Base-by-base conservation (phyloP, 2,797 vertebrate species). In the Manis crassicaudata region DNA sequence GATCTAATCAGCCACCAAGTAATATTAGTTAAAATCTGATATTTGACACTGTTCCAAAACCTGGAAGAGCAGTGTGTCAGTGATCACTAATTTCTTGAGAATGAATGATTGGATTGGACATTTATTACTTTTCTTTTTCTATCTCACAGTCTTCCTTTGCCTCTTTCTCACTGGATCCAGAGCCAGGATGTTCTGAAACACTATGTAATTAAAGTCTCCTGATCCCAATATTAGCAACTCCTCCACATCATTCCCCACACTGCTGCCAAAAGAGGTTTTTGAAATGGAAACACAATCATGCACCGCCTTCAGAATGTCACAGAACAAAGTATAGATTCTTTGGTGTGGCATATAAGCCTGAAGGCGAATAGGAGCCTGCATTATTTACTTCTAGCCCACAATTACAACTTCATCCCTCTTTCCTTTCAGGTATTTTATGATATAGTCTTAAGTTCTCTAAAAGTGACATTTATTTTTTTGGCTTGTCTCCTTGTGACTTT, bases 101-200 rank as follows among this genome's bases (percentile, higher is more conserved):
- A 37, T 79, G 65, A 87, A 52, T 68, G 5, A 40, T 32, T 46
- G 3, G 0, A 81, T 85, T 96, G 18, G 8, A 65, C 88, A 67
- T 54, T 9, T 50, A 54, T 84, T 89, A 23, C 14, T 50, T 62
- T 65, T 32, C 37, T 72, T 84, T 85, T 92, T 94, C 23, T 56
- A 32, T 81, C 50, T 82, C 46, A 84, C 60, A 21, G 17, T 46
- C 40, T 88, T 90, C 4, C 2, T 88, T 95, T 65, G 32, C 56
- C 75, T 82, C 89, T 43, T 67, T 21, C 32, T 88, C 68, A 52
- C 43, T 40, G 82, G 6, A 68, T 2, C n/a, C 25, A 8, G 82
- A 97, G n/a, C 52, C 91, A 81, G 90, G 70, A 88, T 89, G 37
- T 84, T 56, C 67, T 93, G 52, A 94, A 94, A 96, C 46, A 90